phyloP scores from a whole-genome alignment of 2,888 invertebrate species.

The Lissocephala sabroskyi region DNA sequence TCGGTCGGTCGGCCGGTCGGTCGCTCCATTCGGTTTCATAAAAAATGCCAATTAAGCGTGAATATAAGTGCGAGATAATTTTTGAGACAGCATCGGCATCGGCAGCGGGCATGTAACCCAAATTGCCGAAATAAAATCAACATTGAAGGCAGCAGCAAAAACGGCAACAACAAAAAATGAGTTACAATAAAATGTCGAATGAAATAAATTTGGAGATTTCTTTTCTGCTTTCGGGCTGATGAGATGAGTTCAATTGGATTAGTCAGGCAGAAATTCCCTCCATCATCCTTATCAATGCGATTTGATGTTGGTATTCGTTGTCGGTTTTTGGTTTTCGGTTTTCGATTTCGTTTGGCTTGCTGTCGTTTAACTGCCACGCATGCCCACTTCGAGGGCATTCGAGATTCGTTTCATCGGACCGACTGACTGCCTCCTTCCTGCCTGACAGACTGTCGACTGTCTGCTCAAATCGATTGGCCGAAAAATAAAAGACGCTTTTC shows the following conservation, averaged over 20 bases:
- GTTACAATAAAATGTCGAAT: neutral
- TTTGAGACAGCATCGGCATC: slow-evolving; percentile 63
- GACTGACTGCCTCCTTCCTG: slow-evolving; percentile 9
- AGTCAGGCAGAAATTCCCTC: no score
- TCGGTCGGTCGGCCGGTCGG: slow-evolving; percentile 15
- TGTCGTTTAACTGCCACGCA: no score
- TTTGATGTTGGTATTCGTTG: no score
- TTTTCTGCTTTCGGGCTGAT: no score
- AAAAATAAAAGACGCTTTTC: slow-evolving; percentile 31
- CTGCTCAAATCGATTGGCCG: slow-evolving; percentile 22
- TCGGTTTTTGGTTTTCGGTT: no score
- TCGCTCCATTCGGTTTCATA: slow-evolving; percentile 56
- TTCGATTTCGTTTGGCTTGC: no score
- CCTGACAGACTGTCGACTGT: no score
- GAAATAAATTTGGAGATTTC: neutral
- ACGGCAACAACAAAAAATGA: slow-evolving; percentile 11
- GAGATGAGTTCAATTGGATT: no score
- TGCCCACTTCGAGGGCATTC: no score
- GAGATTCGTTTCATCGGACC: slow-evolving; percentile 52
- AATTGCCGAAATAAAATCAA: slow-evolving; percentile 46
- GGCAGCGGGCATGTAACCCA: slow-evolving; percentile 67
- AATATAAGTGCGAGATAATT: slow-evolving; percentile 70
- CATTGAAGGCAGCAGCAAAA: slow-evolving; percentile 18
- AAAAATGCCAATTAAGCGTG: slow-evolving; percentile 71
- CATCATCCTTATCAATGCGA: no score